Evolutionary conservation across 2,888 invertebrate genomes (phyloP).

Genomic region (Cheilosia pagana): DNA sequence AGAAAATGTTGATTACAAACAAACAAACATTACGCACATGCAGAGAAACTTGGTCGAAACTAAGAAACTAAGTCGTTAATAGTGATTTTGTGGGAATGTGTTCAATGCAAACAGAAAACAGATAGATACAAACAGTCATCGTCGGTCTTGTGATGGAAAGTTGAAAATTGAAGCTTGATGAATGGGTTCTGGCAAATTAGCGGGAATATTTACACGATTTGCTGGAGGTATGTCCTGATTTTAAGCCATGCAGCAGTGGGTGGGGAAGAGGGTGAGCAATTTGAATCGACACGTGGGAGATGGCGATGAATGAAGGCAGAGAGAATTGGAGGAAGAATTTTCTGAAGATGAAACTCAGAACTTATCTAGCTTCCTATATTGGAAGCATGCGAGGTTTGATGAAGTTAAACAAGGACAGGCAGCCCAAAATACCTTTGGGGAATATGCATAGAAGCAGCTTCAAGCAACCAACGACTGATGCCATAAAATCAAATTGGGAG

Average conservation of each 20-base stretch:
- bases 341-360: no score
- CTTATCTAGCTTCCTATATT: background rate
- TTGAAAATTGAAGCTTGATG: slow-evolving; percentile 24
- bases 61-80: slow-evolving; percentile 3
- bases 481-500: no score
- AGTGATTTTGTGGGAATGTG: background rate
- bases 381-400: background rate
- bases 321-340: no score
- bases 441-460: no score
- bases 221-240: slow-evolving; percentile 23
- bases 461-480: no score
- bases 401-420: background rate
- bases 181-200: slow-evolving; percentile 34
- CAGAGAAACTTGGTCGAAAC: slow-evolving; percentile 2
- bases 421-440: no score
- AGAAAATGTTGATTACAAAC: slow-evolving; percentile 4
- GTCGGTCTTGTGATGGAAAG: slow-evolving; percentile 1
- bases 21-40: slow-evolving; percentile 8
- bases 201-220: slow-evolving; percentile 20
- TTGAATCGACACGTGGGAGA: background rate
- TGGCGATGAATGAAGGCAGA: no score
- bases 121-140: no score
- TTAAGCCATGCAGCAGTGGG: background rate
- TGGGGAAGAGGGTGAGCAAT: background rate
- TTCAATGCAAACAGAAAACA: no score